Percentiles rank a stretch among this genome's conserved stretches.
Evolutionary conservation across 2,888 invertebrate species (phyloP).

Genomic region (Nemoura dubitans): DNA sequence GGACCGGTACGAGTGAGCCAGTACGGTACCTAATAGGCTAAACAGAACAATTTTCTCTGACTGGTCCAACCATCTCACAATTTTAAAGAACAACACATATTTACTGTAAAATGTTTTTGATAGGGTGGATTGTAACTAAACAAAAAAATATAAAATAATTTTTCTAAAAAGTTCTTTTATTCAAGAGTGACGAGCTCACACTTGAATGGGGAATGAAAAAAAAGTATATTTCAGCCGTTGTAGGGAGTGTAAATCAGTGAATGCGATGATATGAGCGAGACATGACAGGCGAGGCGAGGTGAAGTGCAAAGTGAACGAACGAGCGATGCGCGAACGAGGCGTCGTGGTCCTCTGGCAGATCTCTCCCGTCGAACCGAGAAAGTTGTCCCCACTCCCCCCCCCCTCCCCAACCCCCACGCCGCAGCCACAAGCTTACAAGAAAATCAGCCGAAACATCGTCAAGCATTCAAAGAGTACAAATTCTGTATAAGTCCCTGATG

Average conservation of each 20-base stretch:
- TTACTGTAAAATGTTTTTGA: constrained; percentile 44
- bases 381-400: not conserved
- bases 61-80: constrained; percentile 37
- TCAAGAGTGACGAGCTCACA: constrained; percentile 22
- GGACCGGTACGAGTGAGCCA: not conserved
- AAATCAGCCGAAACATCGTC: constrained; percentile 47
- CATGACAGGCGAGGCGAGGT: constrained; percentile 8
- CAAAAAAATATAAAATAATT: constrained; percentile 58
- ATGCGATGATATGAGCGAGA: not conserved
- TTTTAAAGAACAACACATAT: constrained; percentile 46
- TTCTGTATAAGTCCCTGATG: constrained; percentile 71
- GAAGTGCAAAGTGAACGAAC: constrained; percentile 41
- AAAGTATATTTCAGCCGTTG: constrained; percentile 40
- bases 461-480: constrained; percentile 75
- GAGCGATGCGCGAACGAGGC: constrained; percentile 8
- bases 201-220: constrained; percentile 36
- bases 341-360: constrained; percentile 31
- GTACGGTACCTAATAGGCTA: not conserved
- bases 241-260: constrained; percentile 40
- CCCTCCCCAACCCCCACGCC: constrained; percentile 8
- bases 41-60: constrained; percentile 40
- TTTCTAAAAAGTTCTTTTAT: constrained; percentile 56
- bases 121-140: constrained; percentile 47
- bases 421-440: constrained; percentile 32
- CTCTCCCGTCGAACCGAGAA: constrained; percentile 26